Evolutionary conservation across 2,888 invertebrate genomes (phyloP).

Genomic region (Laothoe populi): DNA sequence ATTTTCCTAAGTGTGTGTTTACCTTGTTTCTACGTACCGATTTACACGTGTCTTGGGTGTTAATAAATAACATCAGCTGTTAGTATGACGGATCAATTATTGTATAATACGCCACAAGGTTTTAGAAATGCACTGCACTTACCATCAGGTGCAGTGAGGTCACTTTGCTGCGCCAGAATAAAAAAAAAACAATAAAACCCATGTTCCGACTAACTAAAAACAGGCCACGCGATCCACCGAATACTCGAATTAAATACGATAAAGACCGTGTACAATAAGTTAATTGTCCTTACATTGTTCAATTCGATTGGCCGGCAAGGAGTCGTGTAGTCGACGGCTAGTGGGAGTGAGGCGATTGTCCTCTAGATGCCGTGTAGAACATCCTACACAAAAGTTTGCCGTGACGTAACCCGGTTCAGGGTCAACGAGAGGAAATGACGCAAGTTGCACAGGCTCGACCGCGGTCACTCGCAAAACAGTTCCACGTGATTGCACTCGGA

Average conservation of each 20-base stretch:
- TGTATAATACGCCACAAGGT: no score
- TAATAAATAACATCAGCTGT: not conserved
- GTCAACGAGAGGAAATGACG: conserved; percentile 83
- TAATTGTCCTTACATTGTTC: conserved; percentile 17
- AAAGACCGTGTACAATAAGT: conserved; percentile 5
- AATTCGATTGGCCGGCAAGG: conserved; percentile 25
- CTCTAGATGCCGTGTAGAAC: conserved; percentile 63
- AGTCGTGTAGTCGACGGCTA: no score
- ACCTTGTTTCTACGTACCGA: conserved; percentile 44
- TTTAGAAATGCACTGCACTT: no score
- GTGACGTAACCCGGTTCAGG: conserved; percentile 82
- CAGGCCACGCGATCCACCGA: not conserved
- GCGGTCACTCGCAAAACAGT: conserved; percentile 62
- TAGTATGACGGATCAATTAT: not conserved
- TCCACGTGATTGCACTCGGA: conserved; percentile 45
- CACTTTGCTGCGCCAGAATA: no score
- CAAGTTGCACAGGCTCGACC: conserved; percentile 59
- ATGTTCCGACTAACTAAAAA: not conserved
- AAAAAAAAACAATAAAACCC: no score
- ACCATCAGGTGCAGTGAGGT: no score
- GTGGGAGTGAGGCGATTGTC: conserved; percentile 52
- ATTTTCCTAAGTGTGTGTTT: conserved; percentile 44
- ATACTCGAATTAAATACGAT: not conserved
- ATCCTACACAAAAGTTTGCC: conserved; percentile 57
- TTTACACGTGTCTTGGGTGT: not conserved